Evolutionary conservation across 2,113 vertebrate genomes (phyloP).

Genomic region (Rhea pennata): DNA sequence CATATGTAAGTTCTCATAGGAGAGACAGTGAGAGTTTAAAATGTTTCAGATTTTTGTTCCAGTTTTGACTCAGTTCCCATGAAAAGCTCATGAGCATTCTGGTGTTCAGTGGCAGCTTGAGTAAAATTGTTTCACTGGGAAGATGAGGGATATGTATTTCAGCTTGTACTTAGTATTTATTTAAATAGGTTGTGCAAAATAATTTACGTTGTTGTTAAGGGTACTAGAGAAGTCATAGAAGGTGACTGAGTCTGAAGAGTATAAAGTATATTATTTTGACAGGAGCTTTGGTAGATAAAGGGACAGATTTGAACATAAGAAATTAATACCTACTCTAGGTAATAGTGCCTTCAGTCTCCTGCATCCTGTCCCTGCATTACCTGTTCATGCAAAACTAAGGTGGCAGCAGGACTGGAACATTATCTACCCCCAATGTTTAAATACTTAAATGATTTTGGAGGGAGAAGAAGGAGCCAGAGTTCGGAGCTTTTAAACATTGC

Average conservation of each 20-base stretch:
- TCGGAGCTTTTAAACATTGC: neutral
- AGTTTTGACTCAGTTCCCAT: neutral
- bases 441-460: neutral
- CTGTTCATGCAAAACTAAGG: neutral
- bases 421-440: neutral
- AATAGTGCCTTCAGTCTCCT: neutral
- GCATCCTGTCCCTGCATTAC: neutral
- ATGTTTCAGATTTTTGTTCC: neutral
- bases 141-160: conserved; percentile 6
- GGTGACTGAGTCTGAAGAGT: neutral
- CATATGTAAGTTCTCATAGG: fast-evolving
- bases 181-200: neutral
- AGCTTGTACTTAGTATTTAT: neutral
- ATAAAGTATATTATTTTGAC: neutral
- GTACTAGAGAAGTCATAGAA: neutral
- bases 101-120: neutral
- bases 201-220: neutral
- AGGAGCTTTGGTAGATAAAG: neutral
- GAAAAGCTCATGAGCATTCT: neutral
- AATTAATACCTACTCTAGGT: neutral
- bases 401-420: neutral
- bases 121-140: conserved; percentile 25
- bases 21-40: neutral
- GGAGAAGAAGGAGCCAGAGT: neutral
- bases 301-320: neutral